These are phyloP conservation scores for Oscheius sp. DNA, from an alignment of 2,888 invertebrate species.

Conservation along the genomic window DNA sequence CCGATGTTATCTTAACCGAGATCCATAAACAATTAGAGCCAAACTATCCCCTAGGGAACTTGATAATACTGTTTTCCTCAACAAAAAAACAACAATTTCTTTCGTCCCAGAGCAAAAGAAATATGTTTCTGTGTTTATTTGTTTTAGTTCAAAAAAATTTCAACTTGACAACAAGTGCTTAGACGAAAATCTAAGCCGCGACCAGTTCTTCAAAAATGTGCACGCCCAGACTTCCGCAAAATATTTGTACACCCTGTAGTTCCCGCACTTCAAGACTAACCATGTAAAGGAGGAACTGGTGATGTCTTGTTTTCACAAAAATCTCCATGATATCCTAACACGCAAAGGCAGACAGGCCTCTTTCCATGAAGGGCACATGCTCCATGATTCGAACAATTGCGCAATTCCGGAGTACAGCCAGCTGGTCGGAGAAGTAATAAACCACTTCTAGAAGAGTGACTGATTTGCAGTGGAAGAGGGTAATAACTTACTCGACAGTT, in stretches of 20 bases:
- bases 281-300: conserved; percentile 21
- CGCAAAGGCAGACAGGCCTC: conserved; percentile 26
- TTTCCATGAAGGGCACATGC: conserved; percentile 33
- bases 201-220: too few species aligned
- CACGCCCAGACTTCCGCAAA: too few species aligned
- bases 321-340: conserved; percentile 32
- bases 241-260: not conserved
- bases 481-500: conserved; percentile 25
- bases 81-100: too few species aligned
- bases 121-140: too few species aligned
- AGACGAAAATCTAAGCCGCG: too few species aligned
- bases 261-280: conserved; percentile 4
- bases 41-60: too few species aligned
- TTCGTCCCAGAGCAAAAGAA: too few species aligned
- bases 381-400: conserved; percentile 32
- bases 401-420: conserved; percentile 14
- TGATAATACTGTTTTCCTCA: too few species aligned
- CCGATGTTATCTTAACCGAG: too few species aligned
- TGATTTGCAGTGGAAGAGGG: not conserved
- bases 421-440: conserved; percentile 24
- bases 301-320: conserved; percentile 36
- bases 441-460: conserved; percentile 29
- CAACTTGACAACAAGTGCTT: too few species aligned
- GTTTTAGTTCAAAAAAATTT: too few species aligned
- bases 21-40: too few species aligned